Conservation (phyloP, 2,113 vertebrate genomes). For the Lynx canadensis region DNA sequence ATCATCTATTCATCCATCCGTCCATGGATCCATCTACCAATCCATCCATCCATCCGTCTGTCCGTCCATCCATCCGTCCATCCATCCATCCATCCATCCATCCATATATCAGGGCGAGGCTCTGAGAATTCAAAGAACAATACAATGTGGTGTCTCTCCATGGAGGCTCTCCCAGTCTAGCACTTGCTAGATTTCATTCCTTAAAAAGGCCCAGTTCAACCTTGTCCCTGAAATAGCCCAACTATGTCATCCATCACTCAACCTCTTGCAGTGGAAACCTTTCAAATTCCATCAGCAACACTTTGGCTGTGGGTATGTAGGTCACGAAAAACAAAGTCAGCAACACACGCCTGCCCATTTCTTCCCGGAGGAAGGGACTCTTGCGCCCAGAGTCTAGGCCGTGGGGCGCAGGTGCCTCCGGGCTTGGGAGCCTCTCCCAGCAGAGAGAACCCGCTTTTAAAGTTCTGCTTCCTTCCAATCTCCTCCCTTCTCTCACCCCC, state of each 20-base stretch:
- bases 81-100: neutral
- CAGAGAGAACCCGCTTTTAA: conserved; percentile 61
- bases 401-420: no score
- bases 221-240: neutral
- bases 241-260: neutral
- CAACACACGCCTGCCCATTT: neutral
- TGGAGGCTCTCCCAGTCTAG: neutral
- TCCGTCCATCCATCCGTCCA: neutral
- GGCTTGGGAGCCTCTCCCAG: neutral
- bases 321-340: conserved; percentile 18
- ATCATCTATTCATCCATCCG: no score
- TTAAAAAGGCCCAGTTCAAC: neutral
- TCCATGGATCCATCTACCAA: no score
- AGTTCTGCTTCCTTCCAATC: conserved; percentile 15
- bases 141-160: neutral
- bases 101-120: neutral
- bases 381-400: neutral
- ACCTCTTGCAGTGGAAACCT: conserved; percentile 21
- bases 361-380: neutral
- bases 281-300: neutral
- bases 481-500: neutral
- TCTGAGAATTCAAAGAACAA: neutral
- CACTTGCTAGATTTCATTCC: neutral
- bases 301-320: neutral
- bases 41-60: rapidly evolving